Conservation (phyloP, 1,140 invertebrate species). For the Drosophila cardini region DNA sequence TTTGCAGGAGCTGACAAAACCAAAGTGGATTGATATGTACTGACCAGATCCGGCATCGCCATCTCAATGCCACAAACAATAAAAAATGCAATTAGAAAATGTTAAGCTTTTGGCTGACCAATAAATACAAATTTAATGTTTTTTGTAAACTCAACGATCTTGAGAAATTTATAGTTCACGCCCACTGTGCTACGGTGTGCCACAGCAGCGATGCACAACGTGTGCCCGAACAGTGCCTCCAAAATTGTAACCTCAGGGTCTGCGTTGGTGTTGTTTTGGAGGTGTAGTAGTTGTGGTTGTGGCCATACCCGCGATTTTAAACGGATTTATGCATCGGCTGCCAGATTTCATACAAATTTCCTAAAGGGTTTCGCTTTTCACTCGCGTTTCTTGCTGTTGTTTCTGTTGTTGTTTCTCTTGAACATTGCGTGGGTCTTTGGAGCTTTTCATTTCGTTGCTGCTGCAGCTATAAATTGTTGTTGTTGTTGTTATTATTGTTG, state of each 20-base stretch:
- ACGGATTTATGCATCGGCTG: slow-evolving; percentile 74
- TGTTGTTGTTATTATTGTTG: slow-evolving; percentile 42
- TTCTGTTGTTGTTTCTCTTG: slow-evolving; percentile 38
- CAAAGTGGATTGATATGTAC: not conserved
- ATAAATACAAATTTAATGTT: not conserved
- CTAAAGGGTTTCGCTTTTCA: slow-evolving; percentile 78
- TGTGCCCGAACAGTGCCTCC: slow-evolving; percentile 46
- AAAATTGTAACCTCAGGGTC: slow-evolving; percentile 61
- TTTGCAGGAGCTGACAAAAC: not conserved
- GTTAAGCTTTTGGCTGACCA: not conserved
- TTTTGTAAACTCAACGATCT: not conserved
- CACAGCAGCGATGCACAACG: slow-evolving; percentile 27
- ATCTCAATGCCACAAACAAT: not conserved
- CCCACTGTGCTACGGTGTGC: slow-evolving; percentile 38
- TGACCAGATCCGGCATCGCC: too few species aligned
- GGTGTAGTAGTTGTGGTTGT: slow-evolving; percentile 40
- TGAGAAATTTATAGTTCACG: slow-evolving; percentile 13
- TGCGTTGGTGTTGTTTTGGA: slow-evolving; percentile 72
- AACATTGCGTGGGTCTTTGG: slow-evolving; percentile 70
- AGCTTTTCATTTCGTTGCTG: slow-evolving; percentile 66
- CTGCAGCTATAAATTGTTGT: slow-evolving; percentile 74
- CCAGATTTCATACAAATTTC: slow-evolving; percentile 77
- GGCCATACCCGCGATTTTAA: slow-evolving; percentile 65
- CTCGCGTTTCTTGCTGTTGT: slow-evolving; percentile 35
- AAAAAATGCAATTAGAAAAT: not conserved